Conservation (phyloP, 2,797 vertebrate genomes). For the Pempheris klunzingeri region DNA sequence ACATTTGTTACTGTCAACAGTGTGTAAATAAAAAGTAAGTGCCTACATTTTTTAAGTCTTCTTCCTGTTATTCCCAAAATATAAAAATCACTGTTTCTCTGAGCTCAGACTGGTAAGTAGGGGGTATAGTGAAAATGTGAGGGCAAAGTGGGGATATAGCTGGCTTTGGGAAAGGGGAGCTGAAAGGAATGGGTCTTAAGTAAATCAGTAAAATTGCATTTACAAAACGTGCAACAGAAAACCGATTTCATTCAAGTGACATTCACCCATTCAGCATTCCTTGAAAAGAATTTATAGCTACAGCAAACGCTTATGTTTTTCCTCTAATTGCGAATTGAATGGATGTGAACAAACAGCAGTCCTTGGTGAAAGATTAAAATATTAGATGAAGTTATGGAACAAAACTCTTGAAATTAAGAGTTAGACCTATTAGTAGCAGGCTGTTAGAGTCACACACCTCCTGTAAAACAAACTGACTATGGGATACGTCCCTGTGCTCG, state of each 20-base stretch:
- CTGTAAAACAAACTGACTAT: conserved; percentile 37
- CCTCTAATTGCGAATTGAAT: conserved; percentile 15
- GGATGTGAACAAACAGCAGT: conserved; percentile 20
- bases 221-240: conserved; percentile 68
- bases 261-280: conserved; percentile 63
- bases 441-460: conserved; percentile 61
- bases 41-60: neutral
- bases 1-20: conserved; percentile 19
- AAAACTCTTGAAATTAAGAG: conserved; percentile 52
- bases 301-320: conserved; percentile 15
- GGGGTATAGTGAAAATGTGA: conserved; percentile 68
- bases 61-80: conserved; percentile 13
- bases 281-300: conserved; percentile 28
- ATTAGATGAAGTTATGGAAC: conserved; percentile 57
- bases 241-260: conserved; percentile 49
- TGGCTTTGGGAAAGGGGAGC: conserved; percentile 64
- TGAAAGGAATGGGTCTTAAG: conserved; percentile 62
- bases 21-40: conserved; percentile 19
- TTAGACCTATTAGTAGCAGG: conserved; percentile 54
- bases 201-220: conserved; percentile 66
- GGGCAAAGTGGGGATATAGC: conserved; percentile 50
- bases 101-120: conserved; percentile 73
- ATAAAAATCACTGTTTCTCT: conserved; percentile 54
- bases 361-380: conserved; percentile 38
- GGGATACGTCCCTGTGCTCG: conserved; percentile 57